phyloP scores from a whole-genome alignment of 1,140 invertebrate species.

The Oryctes rhinoceros region DNA sequence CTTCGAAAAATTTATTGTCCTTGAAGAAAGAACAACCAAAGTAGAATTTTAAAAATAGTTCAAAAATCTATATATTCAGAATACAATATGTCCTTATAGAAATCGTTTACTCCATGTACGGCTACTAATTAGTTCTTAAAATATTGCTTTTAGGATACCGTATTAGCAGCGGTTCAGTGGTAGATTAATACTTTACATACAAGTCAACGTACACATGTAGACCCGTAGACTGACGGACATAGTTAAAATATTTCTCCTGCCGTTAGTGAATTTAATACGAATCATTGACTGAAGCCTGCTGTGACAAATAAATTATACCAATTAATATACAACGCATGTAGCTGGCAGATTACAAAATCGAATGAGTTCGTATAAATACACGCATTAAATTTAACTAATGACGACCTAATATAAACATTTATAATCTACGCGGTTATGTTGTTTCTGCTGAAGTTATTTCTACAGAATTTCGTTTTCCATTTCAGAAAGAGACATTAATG shows the following conservation, averaged over 20 bases:
- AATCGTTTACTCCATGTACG: no score
- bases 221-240: background rate
- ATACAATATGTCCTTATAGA: no score
- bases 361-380: background rate
- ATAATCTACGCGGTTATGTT: background rate
- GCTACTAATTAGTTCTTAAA: no score
- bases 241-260: background rate
- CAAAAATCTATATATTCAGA: no score
- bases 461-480: background rate
- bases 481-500: no score
- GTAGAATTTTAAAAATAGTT: no score
- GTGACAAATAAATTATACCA: slow-evolving; percentile 15
- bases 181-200: no score
- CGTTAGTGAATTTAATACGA: background rate
- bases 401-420: background rate
- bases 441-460: slow-evolving; percentile 3
- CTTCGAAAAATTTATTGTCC: no score
- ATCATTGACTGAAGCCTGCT: slow-evolving; percentile 1
- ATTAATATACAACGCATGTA: background rate
- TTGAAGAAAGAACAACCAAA: no score
- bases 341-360: background rate
- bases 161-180: no score
- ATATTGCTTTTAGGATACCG: no score
- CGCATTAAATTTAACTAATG: slow-evolving; percentile 2
- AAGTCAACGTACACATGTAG: no score